Percentiles rank a stretch among this genome's conserved stretches.
These are phyloP conservation scores for Rachycentron canadum DNA, from an alignment of 2,797 vertebrate genomes.

Conservation along the genomic window DNA sequence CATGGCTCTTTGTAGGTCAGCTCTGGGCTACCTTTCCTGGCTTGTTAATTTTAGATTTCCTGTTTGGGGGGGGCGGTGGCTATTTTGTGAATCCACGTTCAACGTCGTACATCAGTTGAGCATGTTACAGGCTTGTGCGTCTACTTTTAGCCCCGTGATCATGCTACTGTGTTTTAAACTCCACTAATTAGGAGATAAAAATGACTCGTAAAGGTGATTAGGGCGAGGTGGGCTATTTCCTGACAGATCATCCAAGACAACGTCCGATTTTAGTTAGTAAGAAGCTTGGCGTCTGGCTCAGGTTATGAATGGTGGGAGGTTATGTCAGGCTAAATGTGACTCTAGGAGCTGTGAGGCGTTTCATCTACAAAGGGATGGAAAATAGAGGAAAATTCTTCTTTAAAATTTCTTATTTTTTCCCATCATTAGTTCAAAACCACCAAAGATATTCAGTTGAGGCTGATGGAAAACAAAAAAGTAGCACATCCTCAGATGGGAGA, in stretches of 20 bases:
- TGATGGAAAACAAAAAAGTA: too few species aligned
- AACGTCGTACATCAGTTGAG: neutral
- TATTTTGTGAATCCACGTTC: constrained; percentile 10
- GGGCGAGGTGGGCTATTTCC: constrained; percentile 36
- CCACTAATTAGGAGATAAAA: constrained; percentile 38
- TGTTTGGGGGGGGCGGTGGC: neutral
- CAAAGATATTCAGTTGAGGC: too few species aligned
- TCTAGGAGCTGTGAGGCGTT: too few species aligned
- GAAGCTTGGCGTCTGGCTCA: constrained; percentile 36
- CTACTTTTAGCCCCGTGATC: constrained; percentile 31
- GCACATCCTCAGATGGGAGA: too few species aligned
- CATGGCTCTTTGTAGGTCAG: constrained; percentile 27
- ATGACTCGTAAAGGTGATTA: constrained; percentile 54
- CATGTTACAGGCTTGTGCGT: neutral
- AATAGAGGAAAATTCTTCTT: too few species aligned
- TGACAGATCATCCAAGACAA: constrained; percentile 21
- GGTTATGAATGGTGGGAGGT: constrained; percentile 24
- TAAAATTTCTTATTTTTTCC: too few species aligned
- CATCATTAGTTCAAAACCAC: too few species aligned
- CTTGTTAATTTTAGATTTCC: constrained; percentile 49
- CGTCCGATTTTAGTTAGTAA: constrained; percentile 48
- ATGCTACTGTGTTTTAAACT: constrained; percentile 36
- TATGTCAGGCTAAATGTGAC: constrained; percentile 5
- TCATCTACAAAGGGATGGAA: too few species aligned
- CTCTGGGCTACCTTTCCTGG: constrained; percentile 3